Conservation (phyloP, 2,113 vertebrate species). For the Pangasianodon hypophthalmus region DNA sequence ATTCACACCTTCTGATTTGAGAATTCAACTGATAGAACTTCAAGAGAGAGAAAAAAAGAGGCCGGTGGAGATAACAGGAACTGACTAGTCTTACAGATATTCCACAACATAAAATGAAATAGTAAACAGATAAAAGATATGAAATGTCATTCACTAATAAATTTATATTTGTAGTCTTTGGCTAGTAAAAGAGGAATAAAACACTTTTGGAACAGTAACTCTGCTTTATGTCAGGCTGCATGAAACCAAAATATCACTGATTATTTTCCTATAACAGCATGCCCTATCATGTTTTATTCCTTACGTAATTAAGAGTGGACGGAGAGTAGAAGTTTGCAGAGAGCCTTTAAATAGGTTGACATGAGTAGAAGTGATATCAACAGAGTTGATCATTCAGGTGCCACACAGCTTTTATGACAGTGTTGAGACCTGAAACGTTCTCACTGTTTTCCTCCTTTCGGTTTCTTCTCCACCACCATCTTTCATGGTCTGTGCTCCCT, state of each 20-base stretch:
- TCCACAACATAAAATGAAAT: not conserved
- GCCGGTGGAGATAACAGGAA: not conserved
- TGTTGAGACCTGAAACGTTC: not conserved
- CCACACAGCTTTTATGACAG: not conserved
- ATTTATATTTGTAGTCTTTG: not conserved
- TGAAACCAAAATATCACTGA: not conserved
- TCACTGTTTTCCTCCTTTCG: not conserved
- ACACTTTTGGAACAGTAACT: not conserved
- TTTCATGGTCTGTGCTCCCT: slow-evolving; percentile 3
- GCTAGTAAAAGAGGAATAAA: not conserved
- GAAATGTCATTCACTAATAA: not conserved
- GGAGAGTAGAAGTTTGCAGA: not conserved
- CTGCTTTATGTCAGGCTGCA: not conserved
- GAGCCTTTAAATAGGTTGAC: not conserved
- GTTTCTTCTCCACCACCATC: not conserved
- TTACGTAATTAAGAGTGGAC: not conserved
- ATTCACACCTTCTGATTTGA: not conserved
- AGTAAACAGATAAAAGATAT: not conserved
- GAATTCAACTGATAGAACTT: not conserved
- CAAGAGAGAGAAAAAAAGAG: not conserved
- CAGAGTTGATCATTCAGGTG: not conserved
- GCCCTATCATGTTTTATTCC: not conserved
- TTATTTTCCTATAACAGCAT: not conserved
- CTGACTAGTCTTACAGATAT: not conserved
- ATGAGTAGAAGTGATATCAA: slow-evolving; percentile 1